Evolutionary conservation across 2,797 vertebrate genomes (phyloP).

Genomic region (Hemibagrus guttatus): DNA sequence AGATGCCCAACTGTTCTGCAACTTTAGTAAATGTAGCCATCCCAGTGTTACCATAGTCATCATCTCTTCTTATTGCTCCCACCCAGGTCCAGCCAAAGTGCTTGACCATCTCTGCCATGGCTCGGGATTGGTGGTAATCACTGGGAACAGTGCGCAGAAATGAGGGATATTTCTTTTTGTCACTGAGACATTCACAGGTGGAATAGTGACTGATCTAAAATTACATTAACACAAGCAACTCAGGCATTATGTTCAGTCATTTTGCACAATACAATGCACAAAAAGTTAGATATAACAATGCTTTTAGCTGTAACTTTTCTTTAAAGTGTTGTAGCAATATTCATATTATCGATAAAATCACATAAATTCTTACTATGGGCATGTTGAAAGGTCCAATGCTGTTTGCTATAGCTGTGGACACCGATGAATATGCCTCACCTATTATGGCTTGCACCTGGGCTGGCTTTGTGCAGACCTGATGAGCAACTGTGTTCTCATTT

Average conservation of each 20-base stretch:
- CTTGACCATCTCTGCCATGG: no score
- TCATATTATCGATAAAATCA: not conserved
- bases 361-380: slow-evolving; percentile 62
- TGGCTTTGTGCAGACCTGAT: slow-evolving; percentile 48
- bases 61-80: no score
- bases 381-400: slow-evolving; percentile 70
- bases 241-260: not conserved
- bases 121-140: no score
- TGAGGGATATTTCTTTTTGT: slow-evolving; percentile 60
- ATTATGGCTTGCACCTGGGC: slow-evolving; percentile 60
- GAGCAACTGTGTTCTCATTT: slow-evolving; percentile 30
- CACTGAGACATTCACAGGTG: slow-evolving; percentile 65
- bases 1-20: slow-evolving; percentile 67
- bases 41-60: no score
- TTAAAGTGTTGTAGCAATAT: not conserved
- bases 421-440: slow-evolving; percentile 69
- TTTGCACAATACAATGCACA: not conserved
- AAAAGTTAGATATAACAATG: not conserved
- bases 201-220: slow-evolving; percentile 67
- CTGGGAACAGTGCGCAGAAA: slow-evolving; percentile 71
- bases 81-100: no score
- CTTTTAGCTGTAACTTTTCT: not conserved
- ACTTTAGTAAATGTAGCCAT: slow-evolving; percentile 62
- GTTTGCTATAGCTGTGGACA: slow-evolving; percentile 65
- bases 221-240: not conserved